Evolutionary conservation across 2,797 vertebrate species (phyloP), one percentile per base, ranked within the genome.

Genomic region (Aldrovandia affinis): DNA sequence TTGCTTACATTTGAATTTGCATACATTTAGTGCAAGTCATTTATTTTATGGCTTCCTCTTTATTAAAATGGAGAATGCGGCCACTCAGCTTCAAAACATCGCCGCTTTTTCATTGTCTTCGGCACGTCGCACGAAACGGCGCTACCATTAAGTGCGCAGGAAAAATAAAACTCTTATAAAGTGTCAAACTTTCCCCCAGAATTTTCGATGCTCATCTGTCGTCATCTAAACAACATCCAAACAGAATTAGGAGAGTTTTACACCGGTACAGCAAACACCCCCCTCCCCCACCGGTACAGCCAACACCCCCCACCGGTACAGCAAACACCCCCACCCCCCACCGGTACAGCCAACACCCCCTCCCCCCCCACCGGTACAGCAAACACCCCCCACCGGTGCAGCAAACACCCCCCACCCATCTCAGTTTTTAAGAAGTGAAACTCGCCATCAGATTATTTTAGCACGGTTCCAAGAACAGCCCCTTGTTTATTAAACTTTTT

Each of bases 1-100:
- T 99, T 98, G 97, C 98, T 98, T 98, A 97, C 97, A 97, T 97
- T 97, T 96, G 96, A 98, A 98, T 99, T 97, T 98, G 97, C 97
- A 98, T 98, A 98, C 97, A 96, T 96, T 98, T 98, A 97, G 96
- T 91, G 94, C 93, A 93, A 97, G 96, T 97, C 96, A 97, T 99
- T 99, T 98, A 97, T 98, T 98, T 97, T 97, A 97, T 97, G 96
- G 97, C 97, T 96, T 96, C 94, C 94, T 97, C 97, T 96, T 96
- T 96, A 96, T 96, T 96, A 96, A 97, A 97, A 97, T 93, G 92
- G 94, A 94, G 95, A 95, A 95, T 95, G 94, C 93, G 95, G 96
- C 93, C 93, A 93, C 95, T 94, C 91, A 96, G 95, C 94, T 92
- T 93, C 90, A 94, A 94, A 96, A 95, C 90, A 95, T 95, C 91